These are phyloP conservation scores for Pantherophis guttatus DNA, from an alignment of 2,113 vertebrate genomes.

Conservation along the genomic window DNA sequence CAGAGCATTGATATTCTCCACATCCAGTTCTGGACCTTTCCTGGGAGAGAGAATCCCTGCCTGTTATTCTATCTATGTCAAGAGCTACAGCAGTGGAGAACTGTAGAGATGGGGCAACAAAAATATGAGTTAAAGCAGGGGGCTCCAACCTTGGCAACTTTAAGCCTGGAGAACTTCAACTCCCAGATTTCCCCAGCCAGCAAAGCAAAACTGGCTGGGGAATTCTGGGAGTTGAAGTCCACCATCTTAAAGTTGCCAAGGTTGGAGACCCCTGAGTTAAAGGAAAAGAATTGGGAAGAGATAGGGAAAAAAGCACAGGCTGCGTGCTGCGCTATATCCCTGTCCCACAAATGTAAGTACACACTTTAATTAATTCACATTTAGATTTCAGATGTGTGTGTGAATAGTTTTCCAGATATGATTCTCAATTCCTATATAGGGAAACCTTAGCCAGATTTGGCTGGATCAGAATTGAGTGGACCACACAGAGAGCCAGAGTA, in stretches of 20 bases:
- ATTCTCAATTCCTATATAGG: neutral
- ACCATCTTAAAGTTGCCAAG: too few species aligned
- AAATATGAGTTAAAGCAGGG: neutral
- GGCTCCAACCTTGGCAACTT: too few species aligned
- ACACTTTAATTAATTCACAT: neutral
- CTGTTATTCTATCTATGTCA: neutral
- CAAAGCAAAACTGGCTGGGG: too few species aligned
- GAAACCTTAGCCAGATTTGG: neutral
- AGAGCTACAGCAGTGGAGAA: neutral
- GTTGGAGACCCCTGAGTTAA: neutral
- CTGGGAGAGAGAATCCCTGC: neutral
- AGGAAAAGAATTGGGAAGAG: neutral
- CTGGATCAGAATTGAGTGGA: neutral
- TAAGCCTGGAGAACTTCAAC: too few species aligned
- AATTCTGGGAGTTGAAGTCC: too few species aligned
- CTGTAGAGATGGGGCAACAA: neutral
- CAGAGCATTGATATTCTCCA: neutral
- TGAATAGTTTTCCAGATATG: neutral
- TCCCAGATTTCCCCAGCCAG: too few species aligned
- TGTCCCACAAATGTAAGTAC: neutral
- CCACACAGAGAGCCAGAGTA: neutral
- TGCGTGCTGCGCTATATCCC: neutral
- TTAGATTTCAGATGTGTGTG: neutral
- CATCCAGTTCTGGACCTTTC: neutral
- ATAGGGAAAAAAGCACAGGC: neutral